A percentile compares a stretch with the other conserved stretches of the same genome.
Conservation (phyloP, 2,888 invertebrate species). For the Lasioglossum oenotherae region DNA sequence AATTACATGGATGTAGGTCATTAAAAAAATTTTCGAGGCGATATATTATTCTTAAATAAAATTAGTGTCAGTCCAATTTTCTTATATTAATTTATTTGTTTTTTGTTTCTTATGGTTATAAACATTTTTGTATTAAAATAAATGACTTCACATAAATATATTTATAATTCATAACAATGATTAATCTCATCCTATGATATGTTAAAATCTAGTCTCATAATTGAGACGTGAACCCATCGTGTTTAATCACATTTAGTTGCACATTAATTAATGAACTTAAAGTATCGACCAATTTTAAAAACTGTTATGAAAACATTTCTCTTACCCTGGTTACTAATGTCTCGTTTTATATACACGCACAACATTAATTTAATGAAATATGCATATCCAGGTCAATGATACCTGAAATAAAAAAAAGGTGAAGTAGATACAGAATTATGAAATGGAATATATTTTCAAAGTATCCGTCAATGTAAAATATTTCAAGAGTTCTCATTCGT, state of each 20-base stretch:
- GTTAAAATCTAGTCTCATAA: background rate
- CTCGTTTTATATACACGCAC: too few species aligned
- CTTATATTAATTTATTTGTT: background rate
- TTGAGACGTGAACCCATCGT: background rate
- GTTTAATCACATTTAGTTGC: background rate
- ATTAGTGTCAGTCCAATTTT: background rate
- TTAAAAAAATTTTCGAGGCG: too few species aligned
- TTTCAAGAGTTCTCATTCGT: background rate
- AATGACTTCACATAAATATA: background rate
- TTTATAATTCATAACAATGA: background rate
- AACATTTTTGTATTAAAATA: background rate
- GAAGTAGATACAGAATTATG: background rate
- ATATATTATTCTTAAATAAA: too few species aligned
- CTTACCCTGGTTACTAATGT: background rate
- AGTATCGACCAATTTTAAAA: background rate
- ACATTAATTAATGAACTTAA: background rate
- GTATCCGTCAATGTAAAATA: background rate
- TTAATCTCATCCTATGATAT: background rate
- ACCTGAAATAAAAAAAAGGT: background rate
- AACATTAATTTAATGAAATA: background rate
- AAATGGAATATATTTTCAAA: background rate
- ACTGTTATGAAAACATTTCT: background rate
- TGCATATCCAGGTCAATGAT: background rate
- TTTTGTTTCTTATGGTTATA: background rate
- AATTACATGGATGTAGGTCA: too few species aligned